phyloP scores from a whole-genome alignment of 2,888 invertebrate genomes.

The Marasmarcha lunaedactyla region DNA sequence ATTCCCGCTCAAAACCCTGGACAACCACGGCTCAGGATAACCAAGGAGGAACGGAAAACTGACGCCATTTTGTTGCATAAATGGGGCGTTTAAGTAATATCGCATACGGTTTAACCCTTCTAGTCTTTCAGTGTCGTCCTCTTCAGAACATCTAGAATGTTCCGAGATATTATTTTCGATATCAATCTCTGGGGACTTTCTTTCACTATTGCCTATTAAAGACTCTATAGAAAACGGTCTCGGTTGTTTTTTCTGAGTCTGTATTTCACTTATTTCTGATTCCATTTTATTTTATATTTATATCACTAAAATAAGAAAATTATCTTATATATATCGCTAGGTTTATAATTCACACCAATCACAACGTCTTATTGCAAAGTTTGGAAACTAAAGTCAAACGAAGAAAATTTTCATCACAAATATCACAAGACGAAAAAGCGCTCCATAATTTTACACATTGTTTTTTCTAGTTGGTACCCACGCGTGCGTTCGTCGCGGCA shows the following conservation, averaged over 20 bases:
- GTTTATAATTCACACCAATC: neutral
- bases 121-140: conserved; percentile 41
- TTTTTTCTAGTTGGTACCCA: conserved; percentile 18
- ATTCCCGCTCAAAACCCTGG: conserved; percentile 36
- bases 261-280: conserved; percentile 39
- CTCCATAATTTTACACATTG: neutral
- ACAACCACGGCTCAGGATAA: conserved; percentile 59
- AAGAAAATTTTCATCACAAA: too few relatives aligned
- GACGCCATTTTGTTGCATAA: conserved; percentile 52
- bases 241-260: conserved; percentile 55
- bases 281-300: conserved; percentile 27
- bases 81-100: conserved; percentile 55
- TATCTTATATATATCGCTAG: too few relatives aligned
- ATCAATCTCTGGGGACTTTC: conserved; percentile 60
- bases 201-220: conserved; percentile 52
- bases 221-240: conserved; percentile 75
- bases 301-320: neutral
- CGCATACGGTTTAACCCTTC: conserved; percentile 52
- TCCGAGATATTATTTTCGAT: conserved; percentile 55
- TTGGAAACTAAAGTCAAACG: too few relatives aligned
- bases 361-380: neutral
- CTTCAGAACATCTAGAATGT: conserved; percentile 50
- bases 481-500: conserved; percentile 33
- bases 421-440: too few relatives aligned
- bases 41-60: conserved; percentile 56